phyloP scores from a whole-genome alignment of 1,140 invertebrate genomes.

The Cephus cinctus region DNA sequence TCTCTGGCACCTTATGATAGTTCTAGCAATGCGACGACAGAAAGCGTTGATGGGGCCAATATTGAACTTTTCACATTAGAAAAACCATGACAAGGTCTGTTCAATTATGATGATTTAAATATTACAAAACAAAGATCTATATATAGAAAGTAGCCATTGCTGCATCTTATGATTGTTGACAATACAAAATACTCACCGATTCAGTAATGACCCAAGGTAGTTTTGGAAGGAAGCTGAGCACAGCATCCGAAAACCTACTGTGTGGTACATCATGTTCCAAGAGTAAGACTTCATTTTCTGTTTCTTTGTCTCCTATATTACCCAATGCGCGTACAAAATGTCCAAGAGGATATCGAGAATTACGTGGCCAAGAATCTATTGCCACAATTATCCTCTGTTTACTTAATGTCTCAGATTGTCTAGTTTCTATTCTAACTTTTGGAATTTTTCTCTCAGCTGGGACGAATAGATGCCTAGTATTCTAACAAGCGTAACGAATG shows the following conservation, averaged over 20 bases:
- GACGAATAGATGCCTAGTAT: conserved; percentile 80
- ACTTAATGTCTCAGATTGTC: conserved; percentile 78
- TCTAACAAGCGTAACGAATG: conserved; percentile 52
- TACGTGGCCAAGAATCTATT: conserved; percentile 89
- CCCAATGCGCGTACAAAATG: conserved; percentile 89
- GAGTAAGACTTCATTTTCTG: conserved; percentile 94
- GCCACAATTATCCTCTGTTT: conserved; percentile 89
- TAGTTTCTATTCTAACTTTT: conserved; percentile 87
- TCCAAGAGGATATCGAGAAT: conserved; percentile 77
- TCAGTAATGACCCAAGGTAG: conserved; percentile 88
- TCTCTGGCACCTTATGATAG: background rate
- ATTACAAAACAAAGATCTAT: background rate
- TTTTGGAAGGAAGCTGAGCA: conserved; percentile 88
- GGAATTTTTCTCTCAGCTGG: conserved; percentile 89
- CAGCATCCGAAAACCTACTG: conserved; percentile 90
- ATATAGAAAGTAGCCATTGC: background rate
- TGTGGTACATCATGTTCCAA: conserved; percentile 98
- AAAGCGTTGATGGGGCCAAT: too few species aligned
- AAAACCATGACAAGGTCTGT: too few species aligned
- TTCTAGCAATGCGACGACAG: background rate
- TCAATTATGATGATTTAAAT: background rate
- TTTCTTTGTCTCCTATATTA: conserved; percentile 79
- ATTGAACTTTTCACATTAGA: too few species aligned
- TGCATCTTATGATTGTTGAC: background rate
- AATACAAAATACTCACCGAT: conserved; percentile 58